phyloP scores from a whole-genome alignment of 2,888 invertebrate genomes.

The Limnephilus auricula region DNA sequence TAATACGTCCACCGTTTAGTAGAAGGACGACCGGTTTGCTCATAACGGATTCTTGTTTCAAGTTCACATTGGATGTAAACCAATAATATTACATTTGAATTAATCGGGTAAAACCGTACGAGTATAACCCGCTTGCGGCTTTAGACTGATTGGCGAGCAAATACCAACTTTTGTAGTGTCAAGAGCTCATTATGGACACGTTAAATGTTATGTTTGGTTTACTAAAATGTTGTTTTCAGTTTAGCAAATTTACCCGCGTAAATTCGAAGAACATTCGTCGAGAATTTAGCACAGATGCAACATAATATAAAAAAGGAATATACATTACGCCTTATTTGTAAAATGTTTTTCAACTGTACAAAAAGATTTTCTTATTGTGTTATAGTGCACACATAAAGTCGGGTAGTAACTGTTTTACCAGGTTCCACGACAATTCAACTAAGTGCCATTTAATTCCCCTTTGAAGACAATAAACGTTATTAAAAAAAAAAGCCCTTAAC shows the following conservation, averaged over 20 bases:
- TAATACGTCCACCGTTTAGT: conserved; percentile 16
- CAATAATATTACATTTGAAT: conserved; percentile 44
- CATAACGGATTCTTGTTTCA: conserved; percentile 48
- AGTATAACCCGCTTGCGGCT: neutral
- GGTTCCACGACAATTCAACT: no score
- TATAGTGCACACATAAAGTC: no score
- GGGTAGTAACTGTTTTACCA: no score
- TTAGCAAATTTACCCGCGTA: neutral
- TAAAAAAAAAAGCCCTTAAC: no score
- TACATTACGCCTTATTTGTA: neutral
- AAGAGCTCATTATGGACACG: neutral
- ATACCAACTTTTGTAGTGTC: neutral
- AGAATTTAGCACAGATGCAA: no score
- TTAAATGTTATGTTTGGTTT: neutral
- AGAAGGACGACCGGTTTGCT: conserved; percentile 56
- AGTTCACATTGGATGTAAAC: conserved; percentile 41
- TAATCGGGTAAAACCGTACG: conserved; percentile 29
- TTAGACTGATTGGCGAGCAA: neutral
- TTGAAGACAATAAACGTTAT: no score
- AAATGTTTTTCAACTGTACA: neutral
- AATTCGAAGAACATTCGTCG: neutral
- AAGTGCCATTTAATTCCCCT: no score
- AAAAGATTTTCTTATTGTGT: neutral
- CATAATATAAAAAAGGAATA: no score
- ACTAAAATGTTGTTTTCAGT: neutral